Conservation (phyloP, 2,797 vertebrate genomes). For the Hippoglossus hippoglossus region DNA sequence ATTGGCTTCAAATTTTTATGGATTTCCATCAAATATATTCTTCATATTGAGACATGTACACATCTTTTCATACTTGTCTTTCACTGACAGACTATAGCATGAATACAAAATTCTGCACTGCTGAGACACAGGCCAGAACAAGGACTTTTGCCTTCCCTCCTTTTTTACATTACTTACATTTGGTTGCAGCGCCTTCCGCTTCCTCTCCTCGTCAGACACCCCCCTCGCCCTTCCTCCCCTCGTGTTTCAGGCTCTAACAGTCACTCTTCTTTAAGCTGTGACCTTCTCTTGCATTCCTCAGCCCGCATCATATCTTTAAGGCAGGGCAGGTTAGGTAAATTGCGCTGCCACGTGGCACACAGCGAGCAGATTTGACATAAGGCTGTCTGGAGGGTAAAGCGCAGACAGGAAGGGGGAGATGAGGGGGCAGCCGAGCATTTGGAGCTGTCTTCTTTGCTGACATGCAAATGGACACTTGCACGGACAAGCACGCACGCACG, state of each 20-base stretch:
- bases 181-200: constrained; percentile 16
- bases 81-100: constrained; percentile 5
- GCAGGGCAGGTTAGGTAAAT: constrained; percentile 56
- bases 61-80: constrained; percentile 11
- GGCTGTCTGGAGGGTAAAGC: constrained; percentile 73
- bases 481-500: neutral
- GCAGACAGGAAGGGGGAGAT: constrained; percentile 33
- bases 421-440: constrained; percentile 35
- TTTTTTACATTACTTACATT: constrained; percentile 40
- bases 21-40: constrained; percentile 15
- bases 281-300: constrained; percentile 55
- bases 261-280: constrained; percentile 49
- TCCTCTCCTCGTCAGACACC: constrained; percentile 28
- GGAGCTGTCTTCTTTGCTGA: constrained; percentile 32
- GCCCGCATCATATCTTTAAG: constrained; percentile 42
- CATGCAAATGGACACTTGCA: constrained; percentile 57
- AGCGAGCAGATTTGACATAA: constrained; percentile 60
- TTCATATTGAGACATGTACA: neutral
- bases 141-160: constrained; percentile 11
- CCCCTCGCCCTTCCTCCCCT: constrained; percentile 32
- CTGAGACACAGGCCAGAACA: constrained; percentile 3
- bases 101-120: constrained; percentile 1
- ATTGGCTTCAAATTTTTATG: neutral
- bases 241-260: constrained; percentile 53
- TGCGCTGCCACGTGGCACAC: constrained; percentile 49